Evolutionary conservation across 2,113 vertebrate genomes (phyloP).

Genomic region (Protobothrops mucrosquamatus): DNA sequence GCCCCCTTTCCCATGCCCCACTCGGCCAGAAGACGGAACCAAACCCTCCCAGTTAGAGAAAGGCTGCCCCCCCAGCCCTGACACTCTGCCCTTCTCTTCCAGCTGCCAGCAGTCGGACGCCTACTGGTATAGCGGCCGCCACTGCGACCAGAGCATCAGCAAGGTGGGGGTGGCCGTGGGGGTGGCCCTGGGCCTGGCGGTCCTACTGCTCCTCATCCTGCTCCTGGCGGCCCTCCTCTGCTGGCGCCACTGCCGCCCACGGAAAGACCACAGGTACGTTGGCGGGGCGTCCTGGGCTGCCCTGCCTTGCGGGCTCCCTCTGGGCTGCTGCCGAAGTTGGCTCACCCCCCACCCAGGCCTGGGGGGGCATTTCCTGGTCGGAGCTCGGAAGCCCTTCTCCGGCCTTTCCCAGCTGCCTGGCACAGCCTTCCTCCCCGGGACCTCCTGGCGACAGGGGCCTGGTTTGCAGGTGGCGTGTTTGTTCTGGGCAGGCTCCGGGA

Average conservation of each 20-base stretch:
- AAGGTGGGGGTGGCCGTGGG: slow-evolving; percentile 42
- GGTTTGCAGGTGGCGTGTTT: not conserved
- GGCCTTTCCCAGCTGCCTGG: not conserved
- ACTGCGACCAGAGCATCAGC: slow-evolving; percentile 28
- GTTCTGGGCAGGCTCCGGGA: not conserved
- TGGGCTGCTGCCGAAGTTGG: not conserved
- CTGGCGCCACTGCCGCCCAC: not conserved
- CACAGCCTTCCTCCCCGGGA: not conserved
- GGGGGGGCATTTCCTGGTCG: not conserved
- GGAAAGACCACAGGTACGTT: not conserved
- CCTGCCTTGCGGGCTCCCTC: not conserved
- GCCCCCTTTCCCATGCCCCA: not conserved
- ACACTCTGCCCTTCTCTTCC: not conserved
- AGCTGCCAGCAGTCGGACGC: slow-evolving; percentile 15
- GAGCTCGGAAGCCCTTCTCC: not conserved
- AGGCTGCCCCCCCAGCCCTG: not conserved
- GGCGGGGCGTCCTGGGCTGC: too few relatives aligned
- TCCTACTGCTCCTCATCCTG: slow-evolving; percentile 17
- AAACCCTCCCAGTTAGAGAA: not conserved
- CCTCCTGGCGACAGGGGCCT: not conserved
- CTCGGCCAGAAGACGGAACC: not conserved
- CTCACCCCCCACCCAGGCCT: not conserved
- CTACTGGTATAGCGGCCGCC: slow-evolving; percentile 35
- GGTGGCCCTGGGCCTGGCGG: slow-evolving; percentile 2
- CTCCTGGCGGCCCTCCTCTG: not conserved